Evolutionary conservation across 1,140 invertebrate genomes (phyloP), one percentile per base, ranked within the genome.

Genomic region (Leptinotarsa lineolata): DNA sequence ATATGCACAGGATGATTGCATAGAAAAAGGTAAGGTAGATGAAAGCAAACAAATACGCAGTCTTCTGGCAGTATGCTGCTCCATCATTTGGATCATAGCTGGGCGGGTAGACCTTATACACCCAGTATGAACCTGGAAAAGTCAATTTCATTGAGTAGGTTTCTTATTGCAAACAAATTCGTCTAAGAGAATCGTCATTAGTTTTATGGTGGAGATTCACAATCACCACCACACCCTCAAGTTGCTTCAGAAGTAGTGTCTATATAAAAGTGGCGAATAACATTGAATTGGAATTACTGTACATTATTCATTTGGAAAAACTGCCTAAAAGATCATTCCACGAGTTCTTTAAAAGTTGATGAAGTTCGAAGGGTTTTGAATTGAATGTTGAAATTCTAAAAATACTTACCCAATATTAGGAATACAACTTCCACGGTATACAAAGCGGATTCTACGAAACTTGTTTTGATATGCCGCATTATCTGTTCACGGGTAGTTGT

Each of bases 31-130:
- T 73, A 12, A 81, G 4, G 45, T 79, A 81, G 45, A 73, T 64
- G 70, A 82, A 82, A 16, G 81, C 81, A 59, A 82, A 73, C 69
- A 82, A 72, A 63, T 80, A 81, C 8, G 78, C 79, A 13, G 76
- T 76, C 44, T 80, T 79, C 68, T 78, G 74, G 70, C 80, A 81
- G 59, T 80, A 80, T 3, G 44, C 46, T 12, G 8, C 1, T 13
- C 68, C 54, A 44, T 45, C 44, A 16, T n/a, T 20, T 21, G 73
- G 72, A 30, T 77, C 72, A 72, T 72, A 81, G 54, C 70, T 80
- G 11, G 79, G 80, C 46, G 76, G 74, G 71, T 79, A 81, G 11
- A 60, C 78, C 46, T 73, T 77, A 68, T 76, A 80, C 3, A 81
- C 79, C 76, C 76, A 76, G 46, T 73, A 78, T 1, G 80, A 76